Conservation (phyloP, 1,140 invertebrate species). For the Caenorhabditis brenneri region DNA sequence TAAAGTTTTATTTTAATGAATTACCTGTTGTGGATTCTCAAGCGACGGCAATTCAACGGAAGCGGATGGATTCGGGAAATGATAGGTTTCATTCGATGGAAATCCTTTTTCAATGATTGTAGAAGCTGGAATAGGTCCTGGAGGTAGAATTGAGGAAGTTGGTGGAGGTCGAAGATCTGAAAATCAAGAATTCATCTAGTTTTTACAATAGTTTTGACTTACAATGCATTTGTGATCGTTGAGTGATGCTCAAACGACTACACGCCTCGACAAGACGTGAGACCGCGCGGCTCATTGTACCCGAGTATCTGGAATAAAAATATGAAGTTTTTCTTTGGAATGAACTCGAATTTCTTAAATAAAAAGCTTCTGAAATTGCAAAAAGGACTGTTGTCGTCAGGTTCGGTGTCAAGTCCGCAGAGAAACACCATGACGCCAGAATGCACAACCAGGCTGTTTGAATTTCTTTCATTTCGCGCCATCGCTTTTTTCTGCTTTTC, state of each 20-base stretch:
- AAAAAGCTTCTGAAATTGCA: not conserved
- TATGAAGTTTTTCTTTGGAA: not conserved
- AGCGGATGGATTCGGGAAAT: not conserved
- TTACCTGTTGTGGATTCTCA: constrained; percentile 29
- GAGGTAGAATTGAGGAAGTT: constrained; percentile 3
- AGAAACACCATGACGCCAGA: not conserved
- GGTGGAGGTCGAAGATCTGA: constrained; percentile 3
- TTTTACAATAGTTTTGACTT: no score
- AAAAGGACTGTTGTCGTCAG: not conserved
- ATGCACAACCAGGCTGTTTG: not conserved
- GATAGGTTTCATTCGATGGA: not conserved
- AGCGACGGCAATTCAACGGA: constrained; percentile 23
- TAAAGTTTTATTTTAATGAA: no score
- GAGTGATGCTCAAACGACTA: not conserved
- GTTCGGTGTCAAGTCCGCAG: not conserved
- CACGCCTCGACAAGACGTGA: constrained; percentile 25
- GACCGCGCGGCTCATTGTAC: constrained; percentile 18
- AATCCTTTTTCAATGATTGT: not conserved
- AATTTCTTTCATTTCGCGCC: constrained; percentile 1
- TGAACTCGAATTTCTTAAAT: not conserved
- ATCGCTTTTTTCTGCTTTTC: not conserved
- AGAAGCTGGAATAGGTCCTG: not conserved
- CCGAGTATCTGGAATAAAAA: not conserved
- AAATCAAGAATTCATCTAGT: no score
- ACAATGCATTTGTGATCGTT: not conserved